Evolutionary conservation across 2,113 vertebrate genomes (phyloP), one percentile per base, ranked within the genome.

Genomic region (Coryphaenoides rupestris): DNA sequence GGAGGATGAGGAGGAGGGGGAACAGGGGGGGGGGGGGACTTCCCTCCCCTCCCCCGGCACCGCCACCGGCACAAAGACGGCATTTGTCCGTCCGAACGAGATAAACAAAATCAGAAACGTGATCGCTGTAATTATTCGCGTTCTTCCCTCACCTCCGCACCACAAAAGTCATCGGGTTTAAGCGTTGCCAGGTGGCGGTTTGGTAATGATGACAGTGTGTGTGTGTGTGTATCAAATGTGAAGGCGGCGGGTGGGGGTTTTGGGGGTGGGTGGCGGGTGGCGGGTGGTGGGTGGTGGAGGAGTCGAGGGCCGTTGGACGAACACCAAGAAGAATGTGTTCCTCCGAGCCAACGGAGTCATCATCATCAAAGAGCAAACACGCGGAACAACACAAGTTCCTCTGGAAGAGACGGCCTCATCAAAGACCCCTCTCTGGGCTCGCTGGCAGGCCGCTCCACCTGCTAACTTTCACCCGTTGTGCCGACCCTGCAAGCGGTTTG

Each of bases 71-170:
- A 55, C 40, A 58, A 76, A 65, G 66, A 74, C 69, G 21, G 19
- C 69, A 65, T 72, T 24, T 1, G 7, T 21, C 49, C 55, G 40
- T n/a, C 2, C 15, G 47, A 23, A 21, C 40, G 57, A 55, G 26
- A 69, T 63, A 82, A 80, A 81, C 64, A 2, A 71, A 70, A 74
- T 64, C 4, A 40, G 70, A 83, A 86, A 77, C 77, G 65, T 54
- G 65, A 81, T 77, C 69, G n/a, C 49, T 60, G 68, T 77, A 65
- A 72, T 69, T 74, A 26, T 69, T 69, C 54, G 59, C 16, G 9
- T 26, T 58, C 63, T 58, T 46, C 17, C 74, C 60, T 64, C 59
- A 69, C 66, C 55, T 77, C 65, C 58, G n/a, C n/a, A n/a, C n/a
- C n/a, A n/a, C 49, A 49, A 53, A 59, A 45, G 16, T 23, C 61